Evolutionary conservation across 2,888 invertebrate genomes (phyloP), one percentile per base, ranked within the genome.

Genomic region (Cinara cedri): DNA sequence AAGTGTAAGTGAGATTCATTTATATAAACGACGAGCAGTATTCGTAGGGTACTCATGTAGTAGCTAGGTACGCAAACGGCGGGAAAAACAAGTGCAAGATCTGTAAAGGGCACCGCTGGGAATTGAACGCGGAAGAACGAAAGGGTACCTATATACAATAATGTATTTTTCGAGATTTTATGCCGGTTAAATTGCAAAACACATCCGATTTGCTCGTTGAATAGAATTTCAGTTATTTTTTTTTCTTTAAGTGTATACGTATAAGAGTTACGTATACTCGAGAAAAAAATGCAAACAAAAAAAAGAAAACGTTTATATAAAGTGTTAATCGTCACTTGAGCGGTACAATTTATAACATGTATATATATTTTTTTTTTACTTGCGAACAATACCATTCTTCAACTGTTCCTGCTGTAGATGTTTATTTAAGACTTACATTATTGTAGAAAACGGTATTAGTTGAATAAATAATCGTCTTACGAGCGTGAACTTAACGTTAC

Each of bases 141-240:
- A 60, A 72, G 46, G 54, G 34, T 34, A 34, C 3, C 3, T 34
- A 34, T 57, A 24, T 54, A 54, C 21, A 24, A 55, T 21, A 72
- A 57, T 72, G 55, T 72, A 72, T 72, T 72, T 72, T 55, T 57
- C 42, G 10, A 9, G 57, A 72, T 60, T 72, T 72, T 26, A 60
- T 60, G 16, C 24, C 57, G 9, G 46, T n/a, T 24, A 60, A 71
- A 72, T 72, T 24, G 57, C 72, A 46, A 57, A 57, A 72, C 72
- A 46, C 46, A 46, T 44, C 57, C 57, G 44, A 57, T 72, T 57
- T 60, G 72, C 44, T 72, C 57, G 46, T 57, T 46, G 46, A 57
- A 57, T 72, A 57, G 72, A 72, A 60, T 72, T 57, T 24, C 54
- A 24, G 72, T 72, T 71, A 57, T 57, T 71, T 71, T 71, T 55